These are phyloP conservation scores for Enteromius radiatus DNA, from an alignment of 2,797 vertebrate genomes.

Conservation along the genomic window DNA sequence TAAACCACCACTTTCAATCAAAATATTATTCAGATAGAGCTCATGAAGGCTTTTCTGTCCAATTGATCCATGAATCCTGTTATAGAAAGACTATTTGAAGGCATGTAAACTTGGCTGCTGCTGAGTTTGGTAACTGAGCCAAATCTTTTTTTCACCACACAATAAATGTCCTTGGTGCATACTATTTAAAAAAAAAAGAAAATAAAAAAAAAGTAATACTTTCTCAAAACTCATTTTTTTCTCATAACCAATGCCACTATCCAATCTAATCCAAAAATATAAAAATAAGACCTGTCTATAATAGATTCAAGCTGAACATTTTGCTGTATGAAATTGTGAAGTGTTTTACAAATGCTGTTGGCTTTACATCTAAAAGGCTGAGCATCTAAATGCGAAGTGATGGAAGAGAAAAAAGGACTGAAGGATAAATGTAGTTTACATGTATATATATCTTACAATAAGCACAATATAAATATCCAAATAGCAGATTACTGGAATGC, in stretches of 20 bases:
- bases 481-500: slow-evolving; percentile 15
- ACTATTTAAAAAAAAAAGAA: neutral
- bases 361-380: neutral
- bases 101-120: neutral
- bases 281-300: neutral
- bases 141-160: neutral
- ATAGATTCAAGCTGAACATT: neutral
- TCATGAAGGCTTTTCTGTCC: neutral
- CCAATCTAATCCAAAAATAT: neutral
- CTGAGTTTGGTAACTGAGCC: neutral
- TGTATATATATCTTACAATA: neutral
- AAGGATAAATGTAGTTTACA: neutral
- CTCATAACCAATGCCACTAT: neutral
- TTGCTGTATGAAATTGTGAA: neutral
- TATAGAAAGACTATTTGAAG: neutral
- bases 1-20: neutral
- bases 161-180: neutral
- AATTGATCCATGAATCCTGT: neutral
- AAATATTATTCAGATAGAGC: neutral
- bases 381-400: slow-evolving; percentile 1
- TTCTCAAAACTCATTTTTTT: neutral
- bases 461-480: neutral
- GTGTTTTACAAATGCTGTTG: neutral
- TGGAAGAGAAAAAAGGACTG: neutral
- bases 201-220: neutral